phyloP scores from a whole-genome alignment of 2,113 vertebrate species.

The Redunca redunca region DNA sequence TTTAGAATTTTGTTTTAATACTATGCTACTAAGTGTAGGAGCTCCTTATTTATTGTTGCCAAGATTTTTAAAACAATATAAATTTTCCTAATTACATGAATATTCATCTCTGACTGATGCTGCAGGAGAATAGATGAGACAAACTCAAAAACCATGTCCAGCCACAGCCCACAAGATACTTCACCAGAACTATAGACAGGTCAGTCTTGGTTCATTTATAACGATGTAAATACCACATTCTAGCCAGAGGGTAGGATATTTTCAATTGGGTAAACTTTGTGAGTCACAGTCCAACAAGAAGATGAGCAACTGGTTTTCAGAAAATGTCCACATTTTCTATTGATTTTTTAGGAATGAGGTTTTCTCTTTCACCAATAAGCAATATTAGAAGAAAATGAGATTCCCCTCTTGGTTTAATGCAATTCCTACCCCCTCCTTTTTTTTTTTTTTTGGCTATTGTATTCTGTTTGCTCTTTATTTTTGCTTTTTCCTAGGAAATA shows the following conservation, averaged over 20 bases:
- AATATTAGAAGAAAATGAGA: background rate
- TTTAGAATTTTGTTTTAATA: background rate
- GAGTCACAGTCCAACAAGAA: background rate
- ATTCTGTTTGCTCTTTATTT: background rate
- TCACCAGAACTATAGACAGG: background rate
- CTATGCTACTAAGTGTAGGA: background rate
- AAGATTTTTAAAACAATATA: background rate
- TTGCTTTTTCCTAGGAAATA: background rate
- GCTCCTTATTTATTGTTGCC: background rate
- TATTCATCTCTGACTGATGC: background rate
- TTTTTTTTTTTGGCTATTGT: background rate
- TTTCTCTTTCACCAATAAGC: background rate
- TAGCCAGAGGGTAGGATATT: background rate
- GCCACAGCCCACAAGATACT: accelerated
- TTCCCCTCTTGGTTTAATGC: background rate
- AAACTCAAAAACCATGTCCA: background rate
- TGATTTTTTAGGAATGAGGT: background rate
- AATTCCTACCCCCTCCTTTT: background rate
- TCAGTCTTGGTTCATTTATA: background rate
- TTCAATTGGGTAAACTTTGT: background rate
- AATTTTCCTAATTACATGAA: background rate
- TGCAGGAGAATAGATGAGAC: background rate
- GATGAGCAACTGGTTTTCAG: background rate
- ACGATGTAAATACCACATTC: background rate
- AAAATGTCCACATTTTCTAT: background rate